Percentiles rank a stretch among this genome's conserved stretches.
Conservation (phyloP, 2,888 invertebrate species). For the Leptinotarsa rubiginosa region DNA sequence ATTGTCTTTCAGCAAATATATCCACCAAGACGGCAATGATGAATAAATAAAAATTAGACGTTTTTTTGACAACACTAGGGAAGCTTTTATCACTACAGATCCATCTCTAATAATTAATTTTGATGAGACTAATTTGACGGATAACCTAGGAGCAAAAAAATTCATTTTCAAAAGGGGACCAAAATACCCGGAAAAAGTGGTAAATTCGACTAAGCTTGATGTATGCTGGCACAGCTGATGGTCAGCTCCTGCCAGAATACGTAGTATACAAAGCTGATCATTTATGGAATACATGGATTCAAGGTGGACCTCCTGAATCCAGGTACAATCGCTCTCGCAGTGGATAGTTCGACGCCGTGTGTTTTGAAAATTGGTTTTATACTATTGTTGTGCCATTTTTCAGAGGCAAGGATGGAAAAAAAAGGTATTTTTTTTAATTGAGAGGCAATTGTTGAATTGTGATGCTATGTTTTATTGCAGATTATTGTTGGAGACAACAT, state of each 20-base stretch:
- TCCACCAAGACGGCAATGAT: slow-evolving; percentile 29
- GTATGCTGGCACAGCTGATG: slow-evolving; percentile 56
- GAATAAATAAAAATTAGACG: neutral
- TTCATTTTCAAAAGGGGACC: slow-evolving; percentile 31
- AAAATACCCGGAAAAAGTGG: slow-evolving; percentile 32
- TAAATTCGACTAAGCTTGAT: slow-evolving; percentile 35
- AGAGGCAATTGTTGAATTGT: slow-evolving; percentile 3
- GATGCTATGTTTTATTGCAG: slow-evolving; percentile 11
- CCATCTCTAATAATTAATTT: slow-evolving; percentile 29
- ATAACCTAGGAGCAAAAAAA: slow-evolving; percentile 34
- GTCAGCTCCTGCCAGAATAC: slow-evolving; percentile 60
- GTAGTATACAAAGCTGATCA: slow-evolving; percentile 63
- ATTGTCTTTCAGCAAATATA: slow-evolving; percentile 32
- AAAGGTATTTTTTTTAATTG: slow-evolving; percentile 3
- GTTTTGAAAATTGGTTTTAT: slow-evolving; percentile 59
- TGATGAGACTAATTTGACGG: slow-evolving; percentile 23
- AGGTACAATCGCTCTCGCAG: slow-evolving; percentile 59
- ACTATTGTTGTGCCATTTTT: slow-evolving; percentile 38
- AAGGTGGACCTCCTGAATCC: slow-evolving; percentile 58
- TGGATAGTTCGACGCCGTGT: slow-evolving; percentile 61
- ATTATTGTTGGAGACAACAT: slow-evolving; percentile 15
- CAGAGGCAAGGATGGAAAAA: slow-evolving; percentile 19
- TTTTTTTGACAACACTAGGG: slow-evolving; percentile 19
- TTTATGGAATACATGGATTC: slow-evolving; percentile 62
- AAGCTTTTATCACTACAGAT: slow-evolving; percentile 20